phyloP scores from a whole-genome alignment of 2,888 invertebrate genomes.

The Lasioglossum morio region DNA sequence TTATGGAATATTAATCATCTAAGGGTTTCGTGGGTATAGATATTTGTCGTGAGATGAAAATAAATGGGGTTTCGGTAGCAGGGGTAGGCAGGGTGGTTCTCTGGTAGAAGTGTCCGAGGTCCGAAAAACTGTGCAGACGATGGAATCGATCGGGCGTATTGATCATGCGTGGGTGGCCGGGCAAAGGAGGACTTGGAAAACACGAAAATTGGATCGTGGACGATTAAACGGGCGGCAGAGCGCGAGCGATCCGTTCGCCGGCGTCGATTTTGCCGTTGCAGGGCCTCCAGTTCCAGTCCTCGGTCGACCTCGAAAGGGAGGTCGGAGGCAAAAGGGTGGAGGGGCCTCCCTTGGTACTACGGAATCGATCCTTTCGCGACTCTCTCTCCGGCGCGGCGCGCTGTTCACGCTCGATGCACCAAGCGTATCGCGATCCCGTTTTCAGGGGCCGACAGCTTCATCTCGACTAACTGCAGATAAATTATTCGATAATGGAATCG shows the following conservation, averaged over 20 bases:
- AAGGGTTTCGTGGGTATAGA: background rate
- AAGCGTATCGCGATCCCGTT: constrained; percentile 49
- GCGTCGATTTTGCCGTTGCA: constrained; percentile 49
- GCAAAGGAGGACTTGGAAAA: background rate
- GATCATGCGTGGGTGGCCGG: constrained; percentile 24
- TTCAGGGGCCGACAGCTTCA: constrained; percentile 42
- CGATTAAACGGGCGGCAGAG: constrained; percentile 43
- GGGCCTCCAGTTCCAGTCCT: constrained; percentile 33
- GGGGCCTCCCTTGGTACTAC: constrained; percentile 58
- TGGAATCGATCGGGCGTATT: constrained; percentile 37
- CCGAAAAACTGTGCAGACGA: background rate
- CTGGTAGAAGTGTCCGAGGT: background rate
- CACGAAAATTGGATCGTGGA: constrained; percentile 44
- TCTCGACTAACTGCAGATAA: constrained; percentile 55
- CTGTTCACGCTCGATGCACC: constrained; percentile 54
- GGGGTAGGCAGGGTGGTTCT: background rate
- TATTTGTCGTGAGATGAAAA: background rate
- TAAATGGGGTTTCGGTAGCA: background rate
- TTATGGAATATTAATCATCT: background rate
- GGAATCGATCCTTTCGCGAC: constrained; percentile 67
- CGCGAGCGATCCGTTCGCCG: constrained; percentile 31
- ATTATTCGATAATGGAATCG: constrained; percentile 56
- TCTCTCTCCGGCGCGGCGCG: constrained; percentile 29
- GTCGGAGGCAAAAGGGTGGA: constrained; percentile 4
- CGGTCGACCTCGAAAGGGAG: constrained; percentile 25